Evolutionary conservation across 2,797 vertebrate species (phyloP).

Genomic region (Xenentodon cancila): DNA sequence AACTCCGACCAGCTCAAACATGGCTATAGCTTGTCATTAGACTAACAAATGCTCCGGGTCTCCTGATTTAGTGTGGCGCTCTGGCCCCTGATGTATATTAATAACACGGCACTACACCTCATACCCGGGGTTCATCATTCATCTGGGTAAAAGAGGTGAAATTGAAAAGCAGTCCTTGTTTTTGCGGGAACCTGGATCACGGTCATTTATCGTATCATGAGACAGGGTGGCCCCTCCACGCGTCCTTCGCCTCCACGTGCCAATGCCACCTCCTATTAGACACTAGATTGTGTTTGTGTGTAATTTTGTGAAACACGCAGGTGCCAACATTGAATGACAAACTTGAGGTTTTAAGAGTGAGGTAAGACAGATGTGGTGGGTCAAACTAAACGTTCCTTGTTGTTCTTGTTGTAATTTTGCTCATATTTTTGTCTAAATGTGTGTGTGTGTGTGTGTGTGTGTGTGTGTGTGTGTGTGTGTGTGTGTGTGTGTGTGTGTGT

Average conservation of each 20-base stretch:
- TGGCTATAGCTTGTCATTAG: constrained; percentile 70
- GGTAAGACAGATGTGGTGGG: not conserved
- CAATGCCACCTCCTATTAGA: constrained; percentile 51
- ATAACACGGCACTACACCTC: constrained; percentile 87
- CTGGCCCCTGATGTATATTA: constrained; percentile 94
- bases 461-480: constrained; percentile 7
- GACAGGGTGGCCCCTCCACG: constrained; percentile 53
- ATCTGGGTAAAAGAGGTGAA: constrained; percentile 72
- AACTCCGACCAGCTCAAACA: constrained; percentile 17
- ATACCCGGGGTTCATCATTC: constrained; percentile 75
- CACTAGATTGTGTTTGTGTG: constrained; percentile 44
- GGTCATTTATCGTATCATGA: constrained; percentile 76
- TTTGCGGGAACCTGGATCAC: constrained; percentile 69
- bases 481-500: constrained; percentile 13
- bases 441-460: constrained; percentile 11
- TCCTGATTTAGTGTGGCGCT: constrained; percentile 89
- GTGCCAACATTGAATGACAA: constrained; percentile 25
- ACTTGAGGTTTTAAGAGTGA: not conserved
- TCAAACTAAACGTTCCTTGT: not conserved
- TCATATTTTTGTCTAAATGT: constrained; percentile 3
- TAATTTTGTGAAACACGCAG: constrained; percentile 18
- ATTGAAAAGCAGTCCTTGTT: constrained; percentile 79
- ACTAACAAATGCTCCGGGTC: constrained; percentile 88
- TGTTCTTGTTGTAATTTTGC: not conserved
- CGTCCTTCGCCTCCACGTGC: constrained; percentile 68